These are phyloP conservation scores for Tor tambroides DNA, from an alignment of 2,113 vertebrate species.

Conservation along the genomic window DNA sequence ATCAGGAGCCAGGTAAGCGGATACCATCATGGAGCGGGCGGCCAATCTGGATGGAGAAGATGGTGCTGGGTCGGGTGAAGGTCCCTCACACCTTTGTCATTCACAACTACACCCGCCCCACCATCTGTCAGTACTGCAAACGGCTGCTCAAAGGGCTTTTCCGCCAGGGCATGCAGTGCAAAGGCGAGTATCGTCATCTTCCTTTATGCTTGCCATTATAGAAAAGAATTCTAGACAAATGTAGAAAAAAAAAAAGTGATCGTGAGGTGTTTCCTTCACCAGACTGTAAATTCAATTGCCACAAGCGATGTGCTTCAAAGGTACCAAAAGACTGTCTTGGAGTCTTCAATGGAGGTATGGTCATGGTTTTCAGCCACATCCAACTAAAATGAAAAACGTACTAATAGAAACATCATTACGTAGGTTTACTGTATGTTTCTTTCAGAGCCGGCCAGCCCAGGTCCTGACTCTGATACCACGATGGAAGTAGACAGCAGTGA, in stretches of 20 bases:
- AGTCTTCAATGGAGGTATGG: constrained; percentile 91
- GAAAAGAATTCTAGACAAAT: neutral
- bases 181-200: constrained; percentile 76
- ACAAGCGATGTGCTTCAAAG: constrained; percentile 96
- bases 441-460: constrained; percentile 89
- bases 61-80: constrained; percentile 96
- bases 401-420: neutral
- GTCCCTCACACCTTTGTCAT: constrained; percentile 98
- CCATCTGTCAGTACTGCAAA: constrained; percentile 99
- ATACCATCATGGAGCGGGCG: constrained; percentile 96
- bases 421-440: neutral
- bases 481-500: constrained; percentile 95
- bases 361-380: neutral
- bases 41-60: constrained; percentile 99
- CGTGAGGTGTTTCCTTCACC: constrained; percentile 35
- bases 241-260: neutral
- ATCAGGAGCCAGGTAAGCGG: constrained; percentile 93
- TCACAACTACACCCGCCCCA: constrained; percentile 96
- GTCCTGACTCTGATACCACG: constrained; percentile 90
- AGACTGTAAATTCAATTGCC: constrained; percentile 98
- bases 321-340: constrained; percentile 96
- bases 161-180: constrained; percentile 99
- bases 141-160: constrained; percentile 95
- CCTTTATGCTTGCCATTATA: neutral
- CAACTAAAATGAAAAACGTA: neutral